Conservation (phyloP, 2,888 invertebrate species). For the Leptinotarsa juncta region DNA sequence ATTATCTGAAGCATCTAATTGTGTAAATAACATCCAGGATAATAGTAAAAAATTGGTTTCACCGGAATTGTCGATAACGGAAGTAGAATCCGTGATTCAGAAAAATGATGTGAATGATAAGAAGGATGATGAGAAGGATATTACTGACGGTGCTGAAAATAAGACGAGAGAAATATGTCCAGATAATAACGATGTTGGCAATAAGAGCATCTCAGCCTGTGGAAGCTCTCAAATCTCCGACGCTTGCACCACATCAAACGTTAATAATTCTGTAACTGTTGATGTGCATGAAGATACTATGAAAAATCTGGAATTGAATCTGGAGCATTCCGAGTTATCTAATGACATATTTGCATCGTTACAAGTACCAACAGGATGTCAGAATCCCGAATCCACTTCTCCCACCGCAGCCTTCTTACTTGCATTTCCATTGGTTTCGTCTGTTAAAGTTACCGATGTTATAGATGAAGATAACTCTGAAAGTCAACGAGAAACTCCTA, state of each 20-base stretch:
- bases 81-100: background rate
- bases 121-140: background rate
- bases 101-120: background rate
- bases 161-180: background rate
- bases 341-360: constrained; percentile 72
- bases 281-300: constrained; percentile 33
- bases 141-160: background rate
- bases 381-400: constrained; percentile 74
- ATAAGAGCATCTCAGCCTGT: background rate
- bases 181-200: background rate
- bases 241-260: background rate
- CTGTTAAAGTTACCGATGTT: constrained; percentile 69
- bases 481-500: constrained; percentile 65
- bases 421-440: constrained; percentile 80
- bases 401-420: constrained; percentile 83
- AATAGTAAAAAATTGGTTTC: background rate
- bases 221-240: background rate
- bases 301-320: constrained; percentile 53
- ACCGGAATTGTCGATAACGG: background rate
- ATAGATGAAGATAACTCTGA: constrained; percentile 68
- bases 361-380: constrained; percentile 69
- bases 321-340: constrained; percentile 69
- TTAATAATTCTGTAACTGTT: constrained; percentile 14
- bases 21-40: background rate
- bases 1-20: constrained; percentile 3